Base-by-base conservation (phyloP, 2,888 invertebrate species). In the Trissolcus brochymenae region DNA sequence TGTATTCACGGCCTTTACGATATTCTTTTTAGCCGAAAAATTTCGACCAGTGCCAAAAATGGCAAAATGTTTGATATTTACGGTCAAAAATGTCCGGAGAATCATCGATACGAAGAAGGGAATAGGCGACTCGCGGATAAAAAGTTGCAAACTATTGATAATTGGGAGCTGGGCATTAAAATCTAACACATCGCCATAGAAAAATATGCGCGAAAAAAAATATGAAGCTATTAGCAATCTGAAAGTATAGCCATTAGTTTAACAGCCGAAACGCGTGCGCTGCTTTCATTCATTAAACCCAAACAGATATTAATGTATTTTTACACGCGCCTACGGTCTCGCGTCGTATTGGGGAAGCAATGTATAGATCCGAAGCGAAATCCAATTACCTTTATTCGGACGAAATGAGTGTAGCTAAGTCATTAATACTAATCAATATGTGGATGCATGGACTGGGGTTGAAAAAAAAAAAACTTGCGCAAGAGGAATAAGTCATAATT, bases 251-350 rank as follows among this genome's bases (percentile, higher is more conserved):
- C 88, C 87, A 88, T 88, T 89, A 88, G 88, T 87, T 85, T 83
- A 83, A 86, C 74, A 87, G 87, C 85, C 87, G 83, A 81, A 83
- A 84, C 84, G 82, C 76, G 81, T 79, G 81, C 81, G 81, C 80
- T 83, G 86, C 88, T 88, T 88, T 88, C 88, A 88, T 89, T 88
- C 87, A 88, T 89, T 89, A 88, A 87, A 85, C 85, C 84, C 88
- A 89, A 89, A 89, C 87, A 87, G 88, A 89, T 89, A 89, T 89
- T 89, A 89, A 89, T 89, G 89, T 88, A 88, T 89, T 89, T 89
- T 89, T 88, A 87, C 87, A 87, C 85, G 85, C 75, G 79, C 79
- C 77, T 77, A 80, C 79, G 79, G 68, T 80, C 73, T 75, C 76
- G 78, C 73, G 59, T 65, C 70, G 78, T 76, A 68, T 81, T 76